These are phyloP conservation scores for Bovichtus diacanthus DNA, from an alignment of 2,797 vertebrate genomes.

Conservation along the genomic window DNA sequence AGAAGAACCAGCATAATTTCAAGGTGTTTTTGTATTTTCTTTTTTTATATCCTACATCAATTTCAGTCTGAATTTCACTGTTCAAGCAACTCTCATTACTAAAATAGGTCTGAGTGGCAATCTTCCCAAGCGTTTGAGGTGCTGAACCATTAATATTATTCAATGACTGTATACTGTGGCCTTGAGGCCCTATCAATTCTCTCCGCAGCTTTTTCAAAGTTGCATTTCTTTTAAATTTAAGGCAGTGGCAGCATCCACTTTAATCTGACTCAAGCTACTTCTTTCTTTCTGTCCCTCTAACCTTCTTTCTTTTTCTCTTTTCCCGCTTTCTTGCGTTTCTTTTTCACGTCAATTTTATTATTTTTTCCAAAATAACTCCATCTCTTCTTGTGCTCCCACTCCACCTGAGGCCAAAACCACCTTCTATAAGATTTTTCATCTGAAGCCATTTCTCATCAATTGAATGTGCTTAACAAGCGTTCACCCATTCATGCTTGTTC, in stretches of 20 bases:
- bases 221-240: constrained; percentile 43
- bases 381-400: constrained; percentile 3
- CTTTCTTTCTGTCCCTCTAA: constrained; percentile 7
- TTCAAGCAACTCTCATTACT: constrained; percentile 28
- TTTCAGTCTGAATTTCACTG: constrained; percentile 23
- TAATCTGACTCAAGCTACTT: not conserved
- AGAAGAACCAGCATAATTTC: not conserved
- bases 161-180: constrained; percentile 37
- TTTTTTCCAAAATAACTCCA: constrained; percentile 8
- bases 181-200: constrained; percentile 46
- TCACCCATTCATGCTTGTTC: not conserved
- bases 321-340: not conserved
- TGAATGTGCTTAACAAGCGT: not conserved
- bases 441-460: not conserved
- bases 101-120: constrained; percentile 48
- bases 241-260: constrained; percentile 33
- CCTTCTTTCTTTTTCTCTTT: not conserved
- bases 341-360: not conserved
- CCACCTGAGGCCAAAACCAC: constrained; percentile 1
- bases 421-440: not conserved
- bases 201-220: constrained; percentile 30
- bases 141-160: constrained; percentile 52
- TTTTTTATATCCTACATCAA: not conserved
- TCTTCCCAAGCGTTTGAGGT: constrained; percentile 31
- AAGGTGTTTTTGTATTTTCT: not conserved